Percentiles rank a stretch among this genome's conserved stretches.
These are phyloP conservation scores for Aspidiotus rigidus DNA, from an alignment of 2,888 invertebrate genomes.

Conservation along the genomic window DNA sequence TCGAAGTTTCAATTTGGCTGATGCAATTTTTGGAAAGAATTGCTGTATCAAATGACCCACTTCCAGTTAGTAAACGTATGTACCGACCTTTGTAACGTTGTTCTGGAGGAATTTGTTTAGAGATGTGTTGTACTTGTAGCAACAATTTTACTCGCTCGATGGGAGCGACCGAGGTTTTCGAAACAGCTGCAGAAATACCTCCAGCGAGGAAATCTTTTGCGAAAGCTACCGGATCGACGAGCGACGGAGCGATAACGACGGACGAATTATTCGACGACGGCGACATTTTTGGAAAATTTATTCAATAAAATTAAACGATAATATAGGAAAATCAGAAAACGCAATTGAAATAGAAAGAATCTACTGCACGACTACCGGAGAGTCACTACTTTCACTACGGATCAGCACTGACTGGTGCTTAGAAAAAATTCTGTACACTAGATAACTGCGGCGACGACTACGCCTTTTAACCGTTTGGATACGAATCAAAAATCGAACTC, in stretches of 20 bases:
- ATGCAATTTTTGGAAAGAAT: too few species aligned
- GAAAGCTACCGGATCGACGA: constrained; percentile 71
- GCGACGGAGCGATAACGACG: constrained; percentile 43
- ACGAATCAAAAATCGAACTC: constrained; percentile 20
- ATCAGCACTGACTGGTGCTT: constrained; percentile 8
- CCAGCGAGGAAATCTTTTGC: constrained; percentile 85
- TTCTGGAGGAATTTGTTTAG: constrained; percentile 74
- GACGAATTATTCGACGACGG: constrained; percentile 20
- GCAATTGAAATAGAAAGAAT: not conserved
- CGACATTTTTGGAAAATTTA: constrained; percentile 23
- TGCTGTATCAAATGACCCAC: too few species aligned
- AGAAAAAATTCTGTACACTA: not conserved
- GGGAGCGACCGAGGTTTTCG: constrained; percentile 89
- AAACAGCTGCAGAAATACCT: constrained; percentile 84
- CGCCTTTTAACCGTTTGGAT: constrained; percentile 5
- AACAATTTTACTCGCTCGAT: constrained; percentile 91
- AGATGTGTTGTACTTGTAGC: constrained; percentile 87
- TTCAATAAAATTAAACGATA: not conserved
- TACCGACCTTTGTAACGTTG: constrained; percentile 82
- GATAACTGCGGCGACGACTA: constrained; percentile 4
- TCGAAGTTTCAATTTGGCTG: too few species aligned
- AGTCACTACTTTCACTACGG: constrained; percentile 15
- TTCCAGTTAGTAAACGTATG: not conserved
- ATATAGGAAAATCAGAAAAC: not conserved
- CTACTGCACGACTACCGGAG: constrained; percentile 3